These are phyloP conservation scores for Corythaeola cristata DNA, from an alignment of 2,113 vertebrate species.

Conservation along the genomic window DNA sequence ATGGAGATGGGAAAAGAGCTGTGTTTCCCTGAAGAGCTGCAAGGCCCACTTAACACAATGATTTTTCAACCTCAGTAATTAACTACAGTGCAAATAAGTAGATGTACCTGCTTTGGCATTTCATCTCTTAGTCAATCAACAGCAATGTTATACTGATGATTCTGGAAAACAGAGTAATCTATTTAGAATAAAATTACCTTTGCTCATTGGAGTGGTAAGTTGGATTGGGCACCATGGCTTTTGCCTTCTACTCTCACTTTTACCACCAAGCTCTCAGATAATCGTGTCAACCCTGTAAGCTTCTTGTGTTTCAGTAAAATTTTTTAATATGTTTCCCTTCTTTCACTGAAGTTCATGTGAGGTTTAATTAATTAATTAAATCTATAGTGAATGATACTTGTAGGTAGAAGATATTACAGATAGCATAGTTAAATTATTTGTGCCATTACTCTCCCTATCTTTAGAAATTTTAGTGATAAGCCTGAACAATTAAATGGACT, in stretches of 20 bases:
- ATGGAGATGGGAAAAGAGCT: neutral
- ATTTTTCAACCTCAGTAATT: neutral
- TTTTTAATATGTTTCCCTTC: neutral
- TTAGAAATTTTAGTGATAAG: neutral
- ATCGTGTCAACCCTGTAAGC: neutral
- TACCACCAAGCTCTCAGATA: neutral
- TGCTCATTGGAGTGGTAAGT: neutral
- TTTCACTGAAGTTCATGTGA: neutral
- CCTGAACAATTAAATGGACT: constrained; percentile 9
- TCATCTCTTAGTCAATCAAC: neutral
- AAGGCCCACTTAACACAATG: neutral
- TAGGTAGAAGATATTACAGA: neutral
- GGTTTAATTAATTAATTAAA: neutral
- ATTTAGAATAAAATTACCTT: neutral
- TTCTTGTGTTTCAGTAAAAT: neutral
- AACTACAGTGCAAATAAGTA: neutral
- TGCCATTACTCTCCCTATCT: neutral
- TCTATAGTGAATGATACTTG: neutral
- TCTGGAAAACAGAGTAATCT: neutral
- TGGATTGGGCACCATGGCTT: neutral
- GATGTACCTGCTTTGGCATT: neutral
- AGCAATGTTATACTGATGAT: neutral
- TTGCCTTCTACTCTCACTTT: neutral
- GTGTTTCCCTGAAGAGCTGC: neutral
- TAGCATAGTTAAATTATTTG: neutral